Percentiles rank a stretch among this genome's conserved stretches.
phyloP scores from a whole-genome alignment of 2,888 invertebrate species.

The Microplitis manilae region DNA sequence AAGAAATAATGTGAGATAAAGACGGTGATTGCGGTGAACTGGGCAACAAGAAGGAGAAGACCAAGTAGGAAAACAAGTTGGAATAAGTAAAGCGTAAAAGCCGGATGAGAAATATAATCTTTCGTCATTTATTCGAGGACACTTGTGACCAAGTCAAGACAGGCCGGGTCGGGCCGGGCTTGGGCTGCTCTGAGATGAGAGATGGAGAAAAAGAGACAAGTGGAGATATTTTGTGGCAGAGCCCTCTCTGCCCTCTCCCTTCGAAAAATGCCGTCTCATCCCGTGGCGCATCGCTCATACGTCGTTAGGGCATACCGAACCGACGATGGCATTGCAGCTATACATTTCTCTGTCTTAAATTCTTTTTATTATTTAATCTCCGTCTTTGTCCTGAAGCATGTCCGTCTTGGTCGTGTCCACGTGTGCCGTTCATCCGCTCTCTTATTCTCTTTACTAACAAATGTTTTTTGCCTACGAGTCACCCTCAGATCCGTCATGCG shows the following conservation, averaged over 20 bases:
- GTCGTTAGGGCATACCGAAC: constrained; percentile 52
- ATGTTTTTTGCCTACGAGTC: constrained; percentile 48
- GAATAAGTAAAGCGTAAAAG: constrained; percentile 23
- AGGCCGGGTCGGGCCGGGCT: not conserved
- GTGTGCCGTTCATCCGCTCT: constrained; percentile 34
- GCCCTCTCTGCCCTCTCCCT: constrained; percentile 25
- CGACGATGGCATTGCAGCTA: constrained; percentile 26
- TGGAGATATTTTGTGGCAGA: constrained; percentile 14
- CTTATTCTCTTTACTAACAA: constrained; percentile 32
- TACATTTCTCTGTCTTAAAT: constrained; percentile 18
- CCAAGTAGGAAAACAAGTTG: constrained; percentile 1
- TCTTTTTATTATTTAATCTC: not conserved
- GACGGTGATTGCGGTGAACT: not conserved
- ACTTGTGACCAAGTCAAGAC: constrained; percentile 17
- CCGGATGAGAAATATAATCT: constrained; percentile 24
- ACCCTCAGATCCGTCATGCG: constrained; percentile 40
- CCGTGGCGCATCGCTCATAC: constrained; percentile 48
- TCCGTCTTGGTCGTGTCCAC: constrained; percentile 26
- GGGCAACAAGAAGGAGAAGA: not conserved
- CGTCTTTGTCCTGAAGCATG: not conserved
- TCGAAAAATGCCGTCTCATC: constrained; percentile 44
- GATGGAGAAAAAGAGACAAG: constrained; percentile 22
- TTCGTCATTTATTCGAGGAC: constrained; percentile 30
- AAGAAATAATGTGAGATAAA: too few relatives aligned
- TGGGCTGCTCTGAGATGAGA: constrained; percentile 2